Conservation (phyloP, 2,113 vertebrate species). For the Zapus hudsonius region DNA sequence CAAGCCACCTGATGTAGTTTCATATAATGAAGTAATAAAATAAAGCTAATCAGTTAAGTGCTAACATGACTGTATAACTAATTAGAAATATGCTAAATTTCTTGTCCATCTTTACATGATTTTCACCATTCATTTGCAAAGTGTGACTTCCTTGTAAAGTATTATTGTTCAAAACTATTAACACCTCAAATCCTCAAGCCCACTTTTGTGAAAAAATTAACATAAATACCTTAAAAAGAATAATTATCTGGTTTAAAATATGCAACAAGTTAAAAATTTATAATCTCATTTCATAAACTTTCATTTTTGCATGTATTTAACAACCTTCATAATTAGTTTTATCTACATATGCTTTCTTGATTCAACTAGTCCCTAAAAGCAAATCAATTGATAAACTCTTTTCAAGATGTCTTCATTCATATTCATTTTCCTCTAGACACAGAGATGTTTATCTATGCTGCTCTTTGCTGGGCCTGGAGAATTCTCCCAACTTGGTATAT, state of each 20-base stretch:
- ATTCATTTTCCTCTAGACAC: constrained; percentile 37
- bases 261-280: constrained; percentile 1
- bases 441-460: constrained; percentile 12
- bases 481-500: constrained; percentile 25
- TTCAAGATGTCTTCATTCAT: constrained; percentile 21
- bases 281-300: not conserved
- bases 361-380: not conserved
- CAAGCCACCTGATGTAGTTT: not conserved
- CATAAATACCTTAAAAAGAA: not conserved
- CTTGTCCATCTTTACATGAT: not conserved
- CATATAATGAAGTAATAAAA: not conserved
- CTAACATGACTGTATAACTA: not conserved
- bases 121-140: not conserved
- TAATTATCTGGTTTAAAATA: not conserved
- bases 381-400: not conserved
- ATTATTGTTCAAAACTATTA: not conserved
- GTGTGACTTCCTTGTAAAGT: not conserved
- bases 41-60: not conserved
- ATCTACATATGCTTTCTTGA: not conserved
- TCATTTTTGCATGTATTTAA: not conserved
- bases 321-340: not conserved
- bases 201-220: constrained; percentile 39
- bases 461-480: constrained; percentile 35
- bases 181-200: not conserved
- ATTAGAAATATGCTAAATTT: not conserved